Percentiles rank a stretch among this genome's conserved stretches.
These are phyloP conservation scores for Beris morrisii DNA, from an alignment of 2,888 invertebrate genomes.

Conservation along the genomic window DNA sequence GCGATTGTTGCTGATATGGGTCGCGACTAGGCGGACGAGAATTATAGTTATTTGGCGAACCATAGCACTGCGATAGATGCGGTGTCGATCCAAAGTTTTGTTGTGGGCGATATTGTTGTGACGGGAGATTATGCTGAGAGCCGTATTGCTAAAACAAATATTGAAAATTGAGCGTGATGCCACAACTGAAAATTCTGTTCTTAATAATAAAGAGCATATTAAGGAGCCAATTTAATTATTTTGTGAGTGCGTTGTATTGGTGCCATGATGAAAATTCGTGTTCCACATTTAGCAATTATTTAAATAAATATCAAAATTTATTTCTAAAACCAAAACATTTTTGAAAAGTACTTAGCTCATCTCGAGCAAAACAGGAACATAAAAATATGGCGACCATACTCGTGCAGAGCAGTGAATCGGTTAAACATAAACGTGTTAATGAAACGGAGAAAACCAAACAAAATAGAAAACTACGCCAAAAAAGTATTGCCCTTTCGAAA, in stretches of 20 bases:
- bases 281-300: no score
- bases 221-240: not conserved
- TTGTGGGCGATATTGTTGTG: slow-evolving; percentile 53
- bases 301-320: no score
- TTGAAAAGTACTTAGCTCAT: no score
- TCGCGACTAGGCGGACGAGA: slow-evolving; percentile 55
- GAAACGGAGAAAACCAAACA: no score
- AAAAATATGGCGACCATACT: no score
- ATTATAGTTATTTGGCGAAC: slow-evolving; percentile 49
- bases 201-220: not conserved
- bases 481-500: not conserved
- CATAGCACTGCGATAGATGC: slow-evolving; percentile 53
- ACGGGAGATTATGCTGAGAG: slow-evolving; percentile 59
- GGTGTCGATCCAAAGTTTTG: slow-evolving; percentile 56
- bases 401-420: no score
- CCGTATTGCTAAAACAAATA: slow-evolving; percentile 58
- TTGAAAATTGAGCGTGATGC: not conserved
- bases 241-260: no score
- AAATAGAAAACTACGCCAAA: no score
- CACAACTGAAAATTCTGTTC: not conserved
- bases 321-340: no score
- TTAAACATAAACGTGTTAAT: no score
- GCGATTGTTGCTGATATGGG: slow-evolving; percentile 49
- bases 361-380: no score
- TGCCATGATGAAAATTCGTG: no score